Percentiles rank a stretch among this genome's conserved stretches.
Evolutionary conservation across 2,113 vertebrate genomes (phyloP).

Genomic region (Mustelus asterias): DNA sequence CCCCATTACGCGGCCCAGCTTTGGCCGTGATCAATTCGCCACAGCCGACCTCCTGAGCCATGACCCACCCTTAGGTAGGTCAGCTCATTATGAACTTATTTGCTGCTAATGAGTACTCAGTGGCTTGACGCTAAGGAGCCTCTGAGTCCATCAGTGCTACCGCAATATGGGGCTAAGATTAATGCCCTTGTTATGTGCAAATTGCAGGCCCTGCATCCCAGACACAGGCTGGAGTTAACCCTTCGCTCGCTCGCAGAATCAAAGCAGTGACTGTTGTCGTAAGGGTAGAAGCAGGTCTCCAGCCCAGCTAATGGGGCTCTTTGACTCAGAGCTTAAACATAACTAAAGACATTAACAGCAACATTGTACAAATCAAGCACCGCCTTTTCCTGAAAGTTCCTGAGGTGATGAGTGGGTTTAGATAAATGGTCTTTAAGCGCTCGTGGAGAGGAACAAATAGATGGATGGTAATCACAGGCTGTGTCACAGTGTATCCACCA

Average conservation of each 20-base stretch:
- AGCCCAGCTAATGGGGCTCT: neutral
- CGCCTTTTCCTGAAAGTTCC: neutral
- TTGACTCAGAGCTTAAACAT: neutral
- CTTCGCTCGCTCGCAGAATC: neutral
- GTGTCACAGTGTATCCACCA: neutral
- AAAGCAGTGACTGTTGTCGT: neutral
- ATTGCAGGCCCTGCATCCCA: neutral
- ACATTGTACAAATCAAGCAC: neutral
- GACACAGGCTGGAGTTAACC: conserved; percentile 13
- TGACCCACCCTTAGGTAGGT: neutral
- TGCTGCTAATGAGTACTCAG: conserved; percentile 21
- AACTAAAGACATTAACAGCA: neutral
- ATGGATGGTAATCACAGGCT: neutral
- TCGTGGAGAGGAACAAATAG: neutral
- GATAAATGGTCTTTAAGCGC: neutral
- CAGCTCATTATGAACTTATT: conserved; percentile 20
- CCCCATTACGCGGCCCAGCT: neutral
- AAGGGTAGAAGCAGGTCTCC: neutral
- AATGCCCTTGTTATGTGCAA: conserved; percentile 3
- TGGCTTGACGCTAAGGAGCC: neutral
- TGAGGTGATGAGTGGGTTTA: neutral
- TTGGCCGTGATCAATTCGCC: neutral
- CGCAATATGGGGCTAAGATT: neutral
- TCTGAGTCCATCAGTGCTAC: neutral
- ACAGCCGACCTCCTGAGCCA: neutral